Base-by-base conservation (phyloP, 2,888 invertebrate genomes). In the Standfussiana lucernea region DNA sequence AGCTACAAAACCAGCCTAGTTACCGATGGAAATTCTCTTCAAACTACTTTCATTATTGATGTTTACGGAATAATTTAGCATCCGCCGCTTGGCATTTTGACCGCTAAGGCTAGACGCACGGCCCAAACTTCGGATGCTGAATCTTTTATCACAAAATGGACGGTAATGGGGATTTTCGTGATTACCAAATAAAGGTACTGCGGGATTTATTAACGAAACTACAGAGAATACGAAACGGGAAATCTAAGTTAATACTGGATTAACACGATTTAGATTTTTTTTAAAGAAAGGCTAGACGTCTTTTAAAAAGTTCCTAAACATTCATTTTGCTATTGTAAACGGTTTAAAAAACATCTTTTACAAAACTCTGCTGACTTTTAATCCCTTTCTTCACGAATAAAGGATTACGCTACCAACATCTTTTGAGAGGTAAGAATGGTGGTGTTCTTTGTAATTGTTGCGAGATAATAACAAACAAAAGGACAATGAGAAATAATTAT, bases 371-470 rank as follows among this genome's bases (percentile, higher is more conserved):
- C 40, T 70, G 72, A 71, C 47, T 72, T 75, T 66, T 92, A 91
- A 94, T 93, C 92, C 91, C 90, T 91, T 92, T 92, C 90, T 90
- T 90, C 87, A 80, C 76, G 89, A 89, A 91, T 90, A 93, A 92
- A 91, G 86, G 88, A 86, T 87, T 85, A 85, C 79, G 90, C 91
- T 93, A 90, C 91, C 89, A 90, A 89, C 86, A 89, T 88, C 88
- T 89, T 88, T 90, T 88, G 81, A 88, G 87, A 84, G 47, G 69
- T 73, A 77, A 77, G 65, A 78, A 82, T 72, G 74, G 70, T 79
- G 72, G 40, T 79, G 62, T 75, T 72, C 78, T 75, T 82, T 81
- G 72, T 82, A 89, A 90, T 87, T 84, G 86, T 85, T 87, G 81
- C 75, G 80, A 91, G 89, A 90, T 91, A 90, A 91, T 89, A 86